A percentile compares a stretch with the other conserved stretches of the same genome.
These are phyloP conservation scores for Melangyna quadrimaculata DNA, from an alignment of 2,888 invertebrate genomes.

Conservation along the genomic window DNA sequence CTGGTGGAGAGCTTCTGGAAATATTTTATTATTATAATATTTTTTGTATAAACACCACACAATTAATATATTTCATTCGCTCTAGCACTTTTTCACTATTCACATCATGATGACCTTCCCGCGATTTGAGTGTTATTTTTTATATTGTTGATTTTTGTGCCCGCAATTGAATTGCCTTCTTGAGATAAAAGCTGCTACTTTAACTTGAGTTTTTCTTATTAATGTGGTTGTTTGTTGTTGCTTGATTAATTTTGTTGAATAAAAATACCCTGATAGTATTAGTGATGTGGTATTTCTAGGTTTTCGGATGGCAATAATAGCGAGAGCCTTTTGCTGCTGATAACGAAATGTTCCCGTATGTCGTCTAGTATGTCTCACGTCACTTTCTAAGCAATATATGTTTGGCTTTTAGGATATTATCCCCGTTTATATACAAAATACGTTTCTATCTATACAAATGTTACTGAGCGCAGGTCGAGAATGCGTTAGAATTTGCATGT, in stretches of 20 bases:
- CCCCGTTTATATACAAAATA: conserved; percentile 19
- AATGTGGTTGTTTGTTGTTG: background rate
- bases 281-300: conserved; percentile 13
- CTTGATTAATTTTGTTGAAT: background rate
- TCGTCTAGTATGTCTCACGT: conserved; percentile 60
- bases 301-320: conserved; percentile 32
- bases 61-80: conserved; percentile 3
- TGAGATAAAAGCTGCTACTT: conserved; percentile 1
- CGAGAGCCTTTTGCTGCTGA: conserved; percentile 15
- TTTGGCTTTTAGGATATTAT: conserved; percentile 40
- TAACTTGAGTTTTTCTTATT: background rate
- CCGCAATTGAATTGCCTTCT: background rate
- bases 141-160: background rate
- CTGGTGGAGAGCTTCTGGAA: background rate
- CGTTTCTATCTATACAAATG: conserved; percentile 57
- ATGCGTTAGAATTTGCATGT: background rate
- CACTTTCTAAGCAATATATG: conserved; percentile 45
- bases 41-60: background rate
- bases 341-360: conserved; percentile 41
- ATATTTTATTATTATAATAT: background rate
- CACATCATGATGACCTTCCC: conserved; percentile 58
- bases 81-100: conserved; percentile 43
- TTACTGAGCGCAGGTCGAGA: conserved; percentile 56
- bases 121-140: conserved; percentile 19
- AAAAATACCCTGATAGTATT: conserved; percentile 31